phyloP scores from a whole-genome alignment of 2,888 invertebrate genomes.

The Colostygia pectinataria region DNA sequence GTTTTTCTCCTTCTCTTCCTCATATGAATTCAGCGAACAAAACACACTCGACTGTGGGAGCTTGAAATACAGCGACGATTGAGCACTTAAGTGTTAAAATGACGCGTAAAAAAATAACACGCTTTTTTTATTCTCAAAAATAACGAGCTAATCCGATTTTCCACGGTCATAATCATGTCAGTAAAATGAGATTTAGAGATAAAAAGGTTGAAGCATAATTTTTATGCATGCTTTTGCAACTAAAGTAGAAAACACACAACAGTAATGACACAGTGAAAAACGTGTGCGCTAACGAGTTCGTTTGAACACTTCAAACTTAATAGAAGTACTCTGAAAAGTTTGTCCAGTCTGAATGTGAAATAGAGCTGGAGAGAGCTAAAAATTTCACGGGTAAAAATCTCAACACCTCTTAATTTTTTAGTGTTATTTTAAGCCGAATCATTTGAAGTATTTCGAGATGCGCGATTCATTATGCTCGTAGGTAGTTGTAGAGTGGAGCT shows the following conservation, averaged over 20 bases:
- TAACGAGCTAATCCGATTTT: conserved; percentile 17
- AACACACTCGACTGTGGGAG: conserved; percentile 30
- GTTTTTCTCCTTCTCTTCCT: conserved; percentile 40
- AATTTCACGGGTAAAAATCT: conserved; percentile 38
- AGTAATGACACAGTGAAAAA: conserved; percentile 32
- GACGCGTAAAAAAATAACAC: conserved; percentile 31
- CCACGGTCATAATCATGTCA: conserved; percentile 7
- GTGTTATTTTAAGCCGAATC: conserved; percentile 50
- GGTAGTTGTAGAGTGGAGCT: conserved; percentile 63
- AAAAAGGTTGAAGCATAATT: conserved; percentile 2
- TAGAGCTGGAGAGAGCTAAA: conserved; percentile 35
- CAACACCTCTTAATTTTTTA: conserved; percentile 40
- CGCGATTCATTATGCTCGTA: conserved; percentile 69
- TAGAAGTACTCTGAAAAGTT: conserved; percentile 44
- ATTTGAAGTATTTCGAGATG: conserved; percentile 67
- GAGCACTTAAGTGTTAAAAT: conserved; percentile 32
- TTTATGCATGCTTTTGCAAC: not conserved
- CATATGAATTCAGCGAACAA: conserved; percentile 37
- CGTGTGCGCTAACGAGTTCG: conserved; percentile 44
- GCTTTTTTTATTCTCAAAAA: conserved; percentile 22
- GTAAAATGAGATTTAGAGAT: not conserved
- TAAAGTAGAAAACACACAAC: conserved; percentile 29
- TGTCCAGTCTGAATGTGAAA: conserved; percentile 38
- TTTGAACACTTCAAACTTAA: conserved; percentile 41
- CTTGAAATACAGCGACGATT: conserved; percentile 26